Evolutionary conservation across 2,888 invertebrate species (phyloP).

Genomic region (Polia nebulosa): DNA sequence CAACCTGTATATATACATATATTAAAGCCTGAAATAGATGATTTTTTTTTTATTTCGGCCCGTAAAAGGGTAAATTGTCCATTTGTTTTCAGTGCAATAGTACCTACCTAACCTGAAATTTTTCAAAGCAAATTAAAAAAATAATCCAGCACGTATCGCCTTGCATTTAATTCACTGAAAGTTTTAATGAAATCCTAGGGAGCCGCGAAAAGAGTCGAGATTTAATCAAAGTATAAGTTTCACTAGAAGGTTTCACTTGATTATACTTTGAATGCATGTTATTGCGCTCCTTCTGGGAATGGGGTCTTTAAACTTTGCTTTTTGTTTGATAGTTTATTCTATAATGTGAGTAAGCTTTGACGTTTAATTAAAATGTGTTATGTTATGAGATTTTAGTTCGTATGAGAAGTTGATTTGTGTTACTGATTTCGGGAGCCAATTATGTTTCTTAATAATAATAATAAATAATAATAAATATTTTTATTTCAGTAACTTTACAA

Average conservation of each 20-base stretch:
- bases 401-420: too few species aligned
- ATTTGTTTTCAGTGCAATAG: too few species aligned
- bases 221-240: conserved; percentile 58
- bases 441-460: too few species aligned
- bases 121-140: conserved; percentile 4
- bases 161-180: conserved; percentile 38
- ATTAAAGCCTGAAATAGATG: too few species aligned
- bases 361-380: background rate
- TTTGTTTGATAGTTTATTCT: conserved; percentile 1
- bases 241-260: conserved; percentile 42
- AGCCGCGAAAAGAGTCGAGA: conserved; percentile 32
- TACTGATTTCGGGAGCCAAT: too few species aligned
- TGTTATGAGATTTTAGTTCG: background rate
- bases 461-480: too few species aligned
- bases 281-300: conserved; percentile 23
- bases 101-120: background rate
- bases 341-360: background rate
- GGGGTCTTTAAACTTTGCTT: conserved; percentile 37
- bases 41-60: too few species aligned
- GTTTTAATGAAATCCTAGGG: conserved; percentile 45
- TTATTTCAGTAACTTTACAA: too few species aligned
- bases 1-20: too few species aligned
- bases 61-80: too few species aligned
- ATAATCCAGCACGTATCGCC: conserved; percentile 13
- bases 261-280: conserved; percentile 43